Conservation (phyloP, 2,888 invertebrate species). For the Plebejus anna region DNA sequence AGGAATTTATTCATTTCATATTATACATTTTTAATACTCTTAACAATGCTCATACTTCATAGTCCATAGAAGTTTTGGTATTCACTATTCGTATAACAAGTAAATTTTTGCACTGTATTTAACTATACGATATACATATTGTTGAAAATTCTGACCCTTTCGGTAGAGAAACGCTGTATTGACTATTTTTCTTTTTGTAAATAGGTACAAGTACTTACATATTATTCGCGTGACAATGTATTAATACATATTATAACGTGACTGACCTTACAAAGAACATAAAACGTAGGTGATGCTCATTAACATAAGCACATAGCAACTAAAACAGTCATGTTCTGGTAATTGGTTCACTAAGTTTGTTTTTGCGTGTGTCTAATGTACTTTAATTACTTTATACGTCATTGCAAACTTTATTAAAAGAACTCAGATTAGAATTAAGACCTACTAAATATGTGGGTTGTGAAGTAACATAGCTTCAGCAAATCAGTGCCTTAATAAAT, state of each 20-base stretch:
- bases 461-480: background rate
- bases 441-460: background rate
- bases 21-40: background rate
- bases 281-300: background rate
- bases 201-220: background rate
- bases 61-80: no score
- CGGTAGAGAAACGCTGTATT: background rate
- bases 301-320: background rate
- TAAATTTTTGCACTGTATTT: no score
- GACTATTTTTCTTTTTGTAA: background rate
- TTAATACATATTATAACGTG: background rate
- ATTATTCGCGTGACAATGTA: constrained; percentile 9
- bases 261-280: constrained; percentile 10
- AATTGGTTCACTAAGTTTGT: background rate
- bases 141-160: no score
- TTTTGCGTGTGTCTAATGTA: background rate
- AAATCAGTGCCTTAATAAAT: background rate
- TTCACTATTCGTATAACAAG: no score
- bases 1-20: background rate
- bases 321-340: background rate
- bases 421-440: background rate
- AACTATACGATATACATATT: no score
- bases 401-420: background rate
- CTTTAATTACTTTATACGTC: background rate
- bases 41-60: background rate